Base-by-base conservation (phyloP, 2,888 invertebrate genomes). In the Yponomeuta sedellus region DNA sequence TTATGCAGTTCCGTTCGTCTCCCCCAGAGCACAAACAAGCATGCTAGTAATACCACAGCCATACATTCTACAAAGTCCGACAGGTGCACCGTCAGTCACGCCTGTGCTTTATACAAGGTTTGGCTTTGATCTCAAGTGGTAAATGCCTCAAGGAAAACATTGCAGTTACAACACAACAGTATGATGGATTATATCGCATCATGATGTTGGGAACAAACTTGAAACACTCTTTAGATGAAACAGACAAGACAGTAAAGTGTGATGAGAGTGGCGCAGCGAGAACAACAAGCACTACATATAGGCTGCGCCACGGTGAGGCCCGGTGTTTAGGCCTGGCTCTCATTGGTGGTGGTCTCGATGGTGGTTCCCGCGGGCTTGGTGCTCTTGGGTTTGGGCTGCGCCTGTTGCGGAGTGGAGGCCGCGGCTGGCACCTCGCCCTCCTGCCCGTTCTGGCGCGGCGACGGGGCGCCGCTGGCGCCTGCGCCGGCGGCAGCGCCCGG, bases 291-390 rank as follows among this genome's bases (percentile, higher is more conserved):
- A 85, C 86, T 86, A 86, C 83, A 69, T 75, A 75, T 28, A 19
- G 75, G 72, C 71, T 75, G 80, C 80, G 82, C 82, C 85, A 79
- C 83, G 78, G 74, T 66, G 70, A 19, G 44, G 66, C 73, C 74
- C 72, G 67, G 73, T 73, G 70, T 70, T 83, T 82, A 92, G 77
- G 91, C 91, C 81, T 92, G 91, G 82, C 91, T 92, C 82, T 91
- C 91, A 75, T 88, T 89, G 76, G 89, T 87, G 73, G 90, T 87
- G 69, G 87, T 82, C 73, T 90, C 90, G 64, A 86, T 85, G 75
- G 83, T 85, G 72, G 88, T 80, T 73, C 85, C 85, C 68, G 82
- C 75, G 44, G 86, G 82, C 77, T 86, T 86, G 73, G 67, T 70
- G 69, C 75, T 73, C 73, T 87, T 86, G 70, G 81, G 78, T 78